phyloP scores from a whole-genome alignment of 2,113 vertebrate genomes.

The Sebastes fasciatus region DNA sequence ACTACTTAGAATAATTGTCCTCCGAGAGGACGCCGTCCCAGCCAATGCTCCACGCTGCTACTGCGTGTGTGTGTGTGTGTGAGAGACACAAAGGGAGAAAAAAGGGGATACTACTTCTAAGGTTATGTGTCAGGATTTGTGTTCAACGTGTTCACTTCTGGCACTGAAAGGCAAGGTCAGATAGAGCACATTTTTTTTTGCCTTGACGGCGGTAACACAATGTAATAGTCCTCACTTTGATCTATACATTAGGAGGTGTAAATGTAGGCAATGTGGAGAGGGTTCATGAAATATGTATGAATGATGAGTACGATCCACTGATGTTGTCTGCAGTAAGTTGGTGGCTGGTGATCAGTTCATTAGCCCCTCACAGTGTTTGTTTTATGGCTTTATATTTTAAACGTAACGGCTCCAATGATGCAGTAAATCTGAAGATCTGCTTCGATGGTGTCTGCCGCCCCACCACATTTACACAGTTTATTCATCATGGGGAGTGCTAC shows the following conservation, averaged over 20 bases:
- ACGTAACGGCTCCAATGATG: neutral
- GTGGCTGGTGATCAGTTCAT: constrained; percentile 9
- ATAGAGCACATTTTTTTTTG: neutral
- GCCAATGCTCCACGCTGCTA: constrained; percentile 29
- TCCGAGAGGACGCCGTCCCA: constrained; percentile 62
- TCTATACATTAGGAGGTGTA: constrained; percentile 1
- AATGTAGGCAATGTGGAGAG: neutral
- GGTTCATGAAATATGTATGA: constrained; percentile 23
- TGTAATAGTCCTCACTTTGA: constrained; percentile 19
- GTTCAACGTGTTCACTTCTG: constrained; percentile 42
- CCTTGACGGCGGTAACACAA: constrained; percentile 20
- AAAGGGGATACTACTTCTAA: neutral
- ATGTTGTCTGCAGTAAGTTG: constrained; percentile 11
- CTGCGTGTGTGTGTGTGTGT: neutral
- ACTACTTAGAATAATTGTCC: constrained; percentile 85
- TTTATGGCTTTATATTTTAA: neutral
- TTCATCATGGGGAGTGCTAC: neutral
- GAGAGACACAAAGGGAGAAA: neutral
- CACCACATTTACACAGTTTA: neutral
- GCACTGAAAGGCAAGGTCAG: neutral
- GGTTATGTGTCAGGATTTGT: constrained; percentile 37
- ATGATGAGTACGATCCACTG: neutral
- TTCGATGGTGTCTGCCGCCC: neutral
- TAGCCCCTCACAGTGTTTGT: neutral
- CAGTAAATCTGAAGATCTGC: constrained; percentile 14